Percentiles rank a stretch among this genome's conserved stretches.
phyloP scores from a whole-genome alignment of 2,113 vertebrate genomes.

The Seriola dumerili region DNA sequence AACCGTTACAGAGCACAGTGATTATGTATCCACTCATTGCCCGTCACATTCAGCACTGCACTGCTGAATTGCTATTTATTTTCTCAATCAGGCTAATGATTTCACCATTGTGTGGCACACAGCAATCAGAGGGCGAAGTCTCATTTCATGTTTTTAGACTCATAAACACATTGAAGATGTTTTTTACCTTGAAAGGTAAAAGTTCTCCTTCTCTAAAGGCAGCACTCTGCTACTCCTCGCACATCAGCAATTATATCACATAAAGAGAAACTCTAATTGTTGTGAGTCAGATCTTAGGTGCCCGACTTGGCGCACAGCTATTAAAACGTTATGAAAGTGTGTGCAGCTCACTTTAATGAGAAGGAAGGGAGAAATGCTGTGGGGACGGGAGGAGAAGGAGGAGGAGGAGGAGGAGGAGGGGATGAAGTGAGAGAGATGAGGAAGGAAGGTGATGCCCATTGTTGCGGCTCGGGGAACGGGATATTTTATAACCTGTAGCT shows the following conservation, averaged over 20 bases:
- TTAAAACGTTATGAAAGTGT: conserved; percentile 70
- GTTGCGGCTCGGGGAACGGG: conserved; percentile 50
- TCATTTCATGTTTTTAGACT: neutral
- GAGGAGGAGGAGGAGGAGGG: neutral
- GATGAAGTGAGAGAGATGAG: conserved; percentile 22
- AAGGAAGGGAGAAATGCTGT: conserved; percentile 20
- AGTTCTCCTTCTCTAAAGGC: conserved; percentile 6
- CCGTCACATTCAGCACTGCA: conserved; percentile 34
- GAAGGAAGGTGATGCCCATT: conserved; percentile 42
- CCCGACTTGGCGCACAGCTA: conserved; percentile 21
- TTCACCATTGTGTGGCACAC: conserved; percentile 15
- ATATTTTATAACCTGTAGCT: conserved; percentile 67
- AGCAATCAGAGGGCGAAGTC: conserved; percentile 8
- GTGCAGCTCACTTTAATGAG: conserved; percentile 63
- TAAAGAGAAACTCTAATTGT: conserved; percentile 59
- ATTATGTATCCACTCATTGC: conserved; percentile 47
- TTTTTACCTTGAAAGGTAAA: conserved; percentile 4
- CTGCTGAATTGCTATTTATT: conserved; percentile 13
- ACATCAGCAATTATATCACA: conserved; percentile 23
- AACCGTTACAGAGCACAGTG: conserved; percentile 29
- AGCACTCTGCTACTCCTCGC: conserved; percentile 12
- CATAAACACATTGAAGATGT: conserved; percentile 2
- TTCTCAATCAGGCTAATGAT: conserved; percentile 31
- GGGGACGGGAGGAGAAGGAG: neutral
- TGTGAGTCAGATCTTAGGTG: conserved; percentile 37